A percentile compares a stretch with the other conserved stretches of the same genome.
Evolutionary conservation across 2,113 vertebrate genomes (phyloP).

Genomic region (cat (Felis catus)): F.catus_Fca126_mat1.0 CM031413.1:35746501-35747000

Average conservation of each 20-base stretch:
- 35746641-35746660: too few species aligned
- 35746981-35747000: not conserved
- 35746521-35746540: constrained; percentile 32
- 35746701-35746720: too few species aligned
- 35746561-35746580: constrained; percentile 52
- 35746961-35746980: not conserved
- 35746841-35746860: not conserved
- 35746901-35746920: constrained; percentile 76
- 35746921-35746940: constrained; percentile 68
- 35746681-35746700: too few species aligned
- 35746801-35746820: too few species aligned
- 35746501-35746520: constrained; percentile 70
- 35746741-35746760: too few species aligned
- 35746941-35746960: not conserved
- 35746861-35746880: constrained; percentile 23
- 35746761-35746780: too few species aligned
- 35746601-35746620: constrained; percentile 6
- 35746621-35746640: not conserved
- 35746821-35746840: too few species aligned
- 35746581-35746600: not conserved
- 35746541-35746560: not conserved
- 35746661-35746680: too few species aligned
- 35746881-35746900: constrained; percentile 73
- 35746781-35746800: too few species aligned
- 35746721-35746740: too few species aligned